Evolutionary conservation across 2,113 vertebrate species (phyloP).

Genomic region (Microcebus ravelobensis): DNA sequence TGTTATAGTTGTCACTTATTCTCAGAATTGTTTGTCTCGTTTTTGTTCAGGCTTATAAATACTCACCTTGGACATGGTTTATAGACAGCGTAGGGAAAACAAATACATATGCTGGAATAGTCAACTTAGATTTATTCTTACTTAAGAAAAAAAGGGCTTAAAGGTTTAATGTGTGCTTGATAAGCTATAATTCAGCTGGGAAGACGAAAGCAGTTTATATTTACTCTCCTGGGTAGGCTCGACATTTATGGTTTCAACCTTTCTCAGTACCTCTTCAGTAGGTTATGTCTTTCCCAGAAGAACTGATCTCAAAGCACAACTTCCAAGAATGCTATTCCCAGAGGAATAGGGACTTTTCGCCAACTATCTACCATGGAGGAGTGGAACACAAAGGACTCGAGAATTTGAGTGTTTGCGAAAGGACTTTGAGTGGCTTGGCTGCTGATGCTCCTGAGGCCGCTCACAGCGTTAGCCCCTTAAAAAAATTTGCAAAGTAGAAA

Average conservation of each 20-base stretch:
- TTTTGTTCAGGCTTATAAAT: slow-evolving; percentile 73
- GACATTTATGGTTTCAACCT: slow-evolving; percentile 58
- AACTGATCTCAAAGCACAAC: slow-evolving; percentile 59
- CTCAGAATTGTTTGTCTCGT: slow-evolving; percentile 54
- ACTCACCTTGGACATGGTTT: slow-evolving; percentile 62
- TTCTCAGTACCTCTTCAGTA: slow-evolving; percentile 61
- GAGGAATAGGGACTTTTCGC: slow-evolving; percentile 14
- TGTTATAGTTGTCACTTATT: slow-evolving; percentile 75
- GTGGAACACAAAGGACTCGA: background rate
- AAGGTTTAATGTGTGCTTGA: slow-evolving; percentile 76
- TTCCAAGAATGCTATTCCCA: slow-evolving; percentile 54
- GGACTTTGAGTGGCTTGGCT: background rate
- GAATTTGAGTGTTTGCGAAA: slow-evolving; percentile 30
- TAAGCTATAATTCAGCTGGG: slow-evolving; percentile 71
- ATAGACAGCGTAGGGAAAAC: slow-evolving; percentile 72
- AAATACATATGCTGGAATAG: slow-evolving; percentile 74
- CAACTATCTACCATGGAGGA: background rate
- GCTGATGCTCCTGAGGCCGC: background rate
- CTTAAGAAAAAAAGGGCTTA: slow-evolving; percentile 75
- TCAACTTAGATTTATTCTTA: slow-evolving; percentile 80
- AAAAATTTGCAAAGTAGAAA: slow-evolving; percentile 25
- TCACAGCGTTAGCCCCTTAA: background rate
- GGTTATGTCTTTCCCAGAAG: slow-evolving; percentile 61
- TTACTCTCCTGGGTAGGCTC: slow-evolving; percentile 68
- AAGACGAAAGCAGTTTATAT: slow-evolving; percentile 71